Conservation (phyloP, 1,140 invertebrate genomes). For the Drosophila carrolli region DNA sequence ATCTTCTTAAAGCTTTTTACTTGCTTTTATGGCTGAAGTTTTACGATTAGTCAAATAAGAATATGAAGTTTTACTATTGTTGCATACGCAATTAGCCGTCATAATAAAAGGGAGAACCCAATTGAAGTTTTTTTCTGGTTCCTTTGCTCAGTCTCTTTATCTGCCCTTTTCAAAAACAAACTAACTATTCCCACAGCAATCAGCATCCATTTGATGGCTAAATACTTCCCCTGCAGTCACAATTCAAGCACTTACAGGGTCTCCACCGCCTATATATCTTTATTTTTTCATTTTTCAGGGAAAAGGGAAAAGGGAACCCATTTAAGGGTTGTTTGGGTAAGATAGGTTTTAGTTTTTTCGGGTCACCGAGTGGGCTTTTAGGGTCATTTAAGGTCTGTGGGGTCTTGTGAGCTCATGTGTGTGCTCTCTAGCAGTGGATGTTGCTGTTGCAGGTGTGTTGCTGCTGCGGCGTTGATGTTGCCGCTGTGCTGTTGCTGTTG, state of each 20-base stretch:
- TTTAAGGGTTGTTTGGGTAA: conserved; percentile 6
- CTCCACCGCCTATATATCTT: background rate
- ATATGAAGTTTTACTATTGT: too few relatives aligned
- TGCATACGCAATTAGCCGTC: too few relatives aligned
- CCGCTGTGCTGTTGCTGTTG: conserved; percentile 4
- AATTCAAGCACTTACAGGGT: conserved; percentile 8
- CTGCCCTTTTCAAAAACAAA: background rate
- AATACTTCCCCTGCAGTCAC: conserved; percentile 52
- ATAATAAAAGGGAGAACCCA: background rate
- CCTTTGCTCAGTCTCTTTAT: background rate
- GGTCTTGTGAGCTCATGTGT: conserved; percentile 54
- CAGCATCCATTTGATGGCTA: conserved; percentile 57
- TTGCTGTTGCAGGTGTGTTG: conserved; percentile 4
- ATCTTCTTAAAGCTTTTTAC: too few relatives aligned
- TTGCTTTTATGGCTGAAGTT: too few relatives aligned
- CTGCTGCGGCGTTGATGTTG: conserved; percentile 1
- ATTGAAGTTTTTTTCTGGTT: background rate
- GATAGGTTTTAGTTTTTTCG: conserved; percentile 18
- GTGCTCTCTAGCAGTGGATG: conserved; percentile 27
- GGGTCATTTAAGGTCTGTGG: conserved; percentile 10
- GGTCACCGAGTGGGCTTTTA: conserved; percentile 26
- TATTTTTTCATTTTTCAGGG: background rate
- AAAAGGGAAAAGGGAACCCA: background rate
- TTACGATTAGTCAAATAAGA: too few relatives aligned
- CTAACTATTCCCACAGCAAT: conserved; percentile 34